Evolutionary conservation across 2,888 invertebrate species (phyloP).

Genomic region (Mamestra brassicae): DNA sequence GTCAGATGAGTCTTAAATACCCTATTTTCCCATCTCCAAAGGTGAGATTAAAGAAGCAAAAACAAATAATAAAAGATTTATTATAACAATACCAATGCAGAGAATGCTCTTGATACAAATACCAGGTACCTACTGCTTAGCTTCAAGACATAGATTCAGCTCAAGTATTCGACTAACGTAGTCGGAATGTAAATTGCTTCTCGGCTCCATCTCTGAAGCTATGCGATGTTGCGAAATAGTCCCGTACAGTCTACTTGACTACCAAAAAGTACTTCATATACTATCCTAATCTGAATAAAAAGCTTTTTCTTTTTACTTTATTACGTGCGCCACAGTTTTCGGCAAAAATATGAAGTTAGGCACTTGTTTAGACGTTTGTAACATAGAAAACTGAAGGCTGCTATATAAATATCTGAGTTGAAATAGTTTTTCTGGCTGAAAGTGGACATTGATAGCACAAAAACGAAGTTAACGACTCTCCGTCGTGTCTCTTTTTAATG

Average conservation of each 20-base stretch:
- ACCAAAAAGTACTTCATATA: slow-evolving; percentile 42
- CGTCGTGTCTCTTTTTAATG: slow-evolving; percentile 20
- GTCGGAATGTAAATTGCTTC: slow-evolving; percentile 58
- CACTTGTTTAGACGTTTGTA: slow-evolving; percentile 15
- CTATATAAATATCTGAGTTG: slow-evolving; percentile 16
- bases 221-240: slow-evolving; percentile 26
- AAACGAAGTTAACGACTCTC: slow-evolving; percentile 25
- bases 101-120: slow-evolving; percentile 44
- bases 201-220: slow-evolving; percentile 28
- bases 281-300: slow-evolving; percentile 54
- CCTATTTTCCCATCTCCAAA: neutral
- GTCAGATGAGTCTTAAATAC: neutral
- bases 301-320: slow-evolving; percentile 28
- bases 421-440: slow-evolving; percentile 9
- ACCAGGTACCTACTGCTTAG: slow-evolving; percentile 18
- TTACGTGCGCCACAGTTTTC: slow-evolving; percentile 19
- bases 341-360: slow-evolving; percentile 16
- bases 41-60: neutral
- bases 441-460: slow-evolving; percentile 18
- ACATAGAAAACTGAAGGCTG: slow-evolving; percentile 8
- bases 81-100: slow-evolving; percentile 8
- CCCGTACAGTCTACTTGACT: slow-evolving; percentile 24
- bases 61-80: neutral
- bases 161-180: slow-evolving; percentile 52
- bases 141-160: slow-evolving; percentile 45